Evolutionary conservation across 2,888 invertebrate species (phyloP), one percentile per base, ranked within the genome.

Genomic region (Spodoptera exigua): DNA sequence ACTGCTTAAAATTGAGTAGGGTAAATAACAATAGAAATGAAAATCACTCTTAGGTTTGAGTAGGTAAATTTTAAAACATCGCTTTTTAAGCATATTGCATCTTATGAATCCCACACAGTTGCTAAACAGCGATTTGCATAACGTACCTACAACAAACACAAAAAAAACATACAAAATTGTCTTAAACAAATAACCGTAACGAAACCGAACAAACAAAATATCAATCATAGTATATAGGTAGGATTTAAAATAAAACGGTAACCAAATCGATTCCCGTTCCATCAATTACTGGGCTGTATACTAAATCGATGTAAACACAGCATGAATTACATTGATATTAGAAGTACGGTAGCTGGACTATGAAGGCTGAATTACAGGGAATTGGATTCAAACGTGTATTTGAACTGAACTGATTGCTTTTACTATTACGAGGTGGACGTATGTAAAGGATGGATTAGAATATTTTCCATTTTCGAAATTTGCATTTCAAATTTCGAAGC

Each of bases 381-480:
- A 79, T 79, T 78, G 74, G 69, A 67, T 69, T 61, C 64, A 64
- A 78, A 78, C 54, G 40, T 64, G 43, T 59, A 45, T 66, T 70
- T 74, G 62, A 45, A 62, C 45, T 57, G 51, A 46, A 32, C 47
- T 69, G 76, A 76, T 78, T 70, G 76, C 66, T 45, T 67, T 62
- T 61, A 61, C 66, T 67, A 45, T 40, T 34, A 21, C 18, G 34
- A 51, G 63, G 59, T 57, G 17, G n/a, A 11, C 5, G 27, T 35
- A 43, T 54, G 32, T 9, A 7, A 36, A 47, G 10, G 12, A 11
- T 13, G 1, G 14, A 41, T 32, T 13, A 14, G 61, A 12, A 13
- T 44, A 37, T 37, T 37, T 9, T 4, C 0, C 4, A 16, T 18
- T 61, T 35, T 60, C 27, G 11, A 36, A 12, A 27, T 27, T 27